Conservation (phyloP, 2,113 vertebrate genomes). For the Prinia subflava region DNA sequence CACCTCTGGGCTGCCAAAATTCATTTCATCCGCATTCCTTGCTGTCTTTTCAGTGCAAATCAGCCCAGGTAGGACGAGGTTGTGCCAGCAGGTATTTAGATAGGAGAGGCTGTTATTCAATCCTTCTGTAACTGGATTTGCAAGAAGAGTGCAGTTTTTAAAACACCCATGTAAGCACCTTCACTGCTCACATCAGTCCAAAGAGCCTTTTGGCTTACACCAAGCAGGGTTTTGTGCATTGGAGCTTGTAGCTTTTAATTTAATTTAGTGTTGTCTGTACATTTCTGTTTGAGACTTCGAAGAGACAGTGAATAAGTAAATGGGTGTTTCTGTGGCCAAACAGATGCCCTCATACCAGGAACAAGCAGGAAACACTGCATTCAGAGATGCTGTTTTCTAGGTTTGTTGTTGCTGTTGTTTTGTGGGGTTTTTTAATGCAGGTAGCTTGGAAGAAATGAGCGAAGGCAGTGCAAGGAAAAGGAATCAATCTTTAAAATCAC, state of each 20-base stretch:
- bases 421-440: background rate
- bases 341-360: background rate
- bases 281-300: background rate
- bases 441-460: background rate
- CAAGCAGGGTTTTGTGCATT: background rate
- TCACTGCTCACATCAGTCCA: background rate
- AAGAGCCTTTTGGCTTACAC: background rate
- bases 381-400: background rate
- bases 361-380: background rate
- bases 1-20: background rate
- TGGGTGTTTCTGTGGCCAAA: background rate
- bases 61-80: background rate
- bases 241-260: background rate
- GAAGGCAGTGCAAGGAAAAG: constrained; percentile 69
- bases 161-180: background rate
- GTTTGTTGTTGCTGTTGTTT: background rate
- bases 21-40: rapidly evolving
- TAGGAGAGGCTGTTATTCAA: background rate
- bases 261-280: background rate
- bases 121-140: background rate
- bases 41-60: background rate
- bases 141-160: background rate
- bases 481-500: constrained; percentile 33
- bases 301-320: background rate
- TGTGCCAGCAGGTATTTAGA: background rate